phyloP scores from a whole-genome alignment of 2,797 vertebrate species.

The Apogon talboti region DNA sequence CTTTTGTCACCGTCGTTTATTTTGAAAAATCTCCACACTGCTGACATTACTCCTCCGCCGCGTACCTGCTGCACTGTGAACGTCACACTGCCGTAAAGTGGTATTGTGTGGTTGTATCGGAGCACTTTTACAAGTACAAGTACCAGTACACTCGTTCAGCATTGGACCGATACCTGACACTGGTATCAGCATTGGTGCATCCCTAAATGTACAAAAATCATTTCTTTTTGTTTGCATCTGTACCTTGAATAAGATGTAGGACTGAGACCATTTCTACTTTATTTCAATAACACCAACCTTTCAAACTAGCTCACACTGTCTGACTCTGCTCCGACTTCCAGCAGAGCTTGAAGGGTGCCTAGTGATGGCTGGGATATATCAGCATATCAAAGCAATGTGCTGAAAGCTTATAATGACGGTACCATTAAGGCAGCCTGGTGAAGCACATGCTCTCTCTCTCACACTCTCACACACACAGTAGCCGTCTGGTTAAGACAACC shows the following conservation, averaged over 20 bases:
- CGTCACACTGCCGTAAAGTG: no score
- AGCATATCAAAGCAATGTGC: constrained; percentile 32
- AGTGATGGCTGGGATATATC: constrained; percentile 35
- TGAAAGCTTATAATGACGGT: constrained; percentile 48
- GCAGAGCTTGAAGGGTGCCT: constrained; percentile 15
- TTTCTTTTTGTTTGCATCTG: no score
- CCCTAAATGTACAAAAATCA: no score
- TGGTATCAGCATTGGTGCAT: no score
- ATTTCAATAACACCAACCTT: not conserved
- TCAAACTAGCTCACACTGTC: not conserved
- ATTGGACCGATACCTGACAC: no score
- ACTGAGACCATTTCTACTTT: not conserved
- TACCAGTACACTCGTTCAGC: no score
- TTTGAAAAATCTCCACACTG: no score
- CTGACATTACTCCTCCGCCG: no score
- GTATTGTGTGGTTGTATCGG: no score
- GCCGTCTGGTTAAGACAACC: constrained; percentile 31
- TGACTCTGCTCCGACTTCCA: constrained; percentile 12
- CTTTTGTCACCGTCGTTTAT: no score
- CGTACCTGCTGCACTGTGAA: no score
- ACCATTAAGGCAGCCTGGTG: constrained; percentile 30
- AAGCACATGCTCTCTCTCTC: constrained; percentile 25
- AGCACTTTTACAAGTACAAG: no score
- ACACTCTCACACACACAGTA: constrained; percentile 16
- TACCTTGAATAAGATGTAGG: not conserved